Percentiles rank a stretch among this genome's conserved stretches.
Evolutionary conservation across 2,113 vertebrate species (phyloP).

Genomic region (Syngnathus floridae): DNA sequence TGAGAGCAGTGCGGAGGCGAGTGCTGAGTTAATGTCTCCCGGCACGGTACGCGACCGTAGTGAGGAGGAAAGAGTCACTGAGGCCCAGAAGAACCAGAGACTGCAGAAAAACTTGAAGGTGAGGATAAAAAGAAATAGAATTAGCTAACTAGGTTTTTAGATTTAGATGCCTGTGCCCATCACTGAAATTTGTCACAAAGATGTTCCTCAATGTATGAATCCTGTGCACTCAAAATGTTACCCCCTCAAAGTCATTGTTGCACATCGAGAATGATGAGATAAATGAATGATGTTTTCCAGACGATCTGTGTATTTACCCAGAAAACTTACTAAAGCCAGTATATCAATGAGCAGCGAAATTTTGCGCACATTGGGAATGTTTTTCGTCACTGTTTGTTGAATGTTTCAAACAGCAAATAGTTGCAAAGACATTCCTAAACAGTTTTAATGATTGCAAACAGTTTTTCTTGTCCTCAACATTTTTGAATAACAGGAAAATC

Average conservation of each 20-base stretch:
- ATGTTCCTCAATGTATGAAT: neutral
- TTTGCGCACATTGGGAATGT: too few relatives aligned
- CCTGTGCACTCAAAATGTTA: neutral
- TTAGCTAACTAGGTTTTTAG: too few relatives aligned
- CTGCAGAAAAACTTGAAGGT: slow-evolving; percentile 94
- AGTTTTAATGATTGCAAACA: too few relatives aligned
- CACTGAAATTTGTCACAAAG: neutral
- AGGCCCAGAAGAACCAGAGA: slow-evolving; percentile 90
- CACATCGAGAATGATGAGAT: neutral
- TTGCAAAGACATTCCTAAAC: too few relatives aligned
- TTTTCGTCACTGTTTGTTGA: too few relatives aligned
- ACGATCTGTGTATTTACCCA: neutral
- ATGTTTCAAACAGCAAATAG: too few relatives aligned
- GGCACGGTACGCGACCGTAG: slow-evolving; percentile 86
- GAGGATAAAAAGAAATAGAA: slow-evolving; percentile 15
- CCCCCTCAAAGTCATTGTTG: neutral
- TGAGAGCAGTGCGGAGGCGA: slow-evolving; percentile 89
- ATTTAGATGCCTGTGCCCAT: neutral
- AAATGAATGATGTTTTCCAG: neutral
- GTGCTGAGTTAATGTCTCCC: slow-evolving; percentile 81
- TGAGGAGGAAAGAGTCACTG: slow-evolving; percentile 88
- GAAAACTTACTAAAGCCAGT: neutral
- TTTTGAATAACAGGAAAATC: too few relatives aligned
- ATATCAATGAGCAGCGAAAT: too few relatives aligned
- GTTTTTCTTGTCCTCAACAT: too few relatives aligned